These are phyloP conservation scores for Carcinoscorpius rotundicauda DNA, from an alignment of 1,140 invertebrate genomes.

Conservation along the genomic window DNA sequence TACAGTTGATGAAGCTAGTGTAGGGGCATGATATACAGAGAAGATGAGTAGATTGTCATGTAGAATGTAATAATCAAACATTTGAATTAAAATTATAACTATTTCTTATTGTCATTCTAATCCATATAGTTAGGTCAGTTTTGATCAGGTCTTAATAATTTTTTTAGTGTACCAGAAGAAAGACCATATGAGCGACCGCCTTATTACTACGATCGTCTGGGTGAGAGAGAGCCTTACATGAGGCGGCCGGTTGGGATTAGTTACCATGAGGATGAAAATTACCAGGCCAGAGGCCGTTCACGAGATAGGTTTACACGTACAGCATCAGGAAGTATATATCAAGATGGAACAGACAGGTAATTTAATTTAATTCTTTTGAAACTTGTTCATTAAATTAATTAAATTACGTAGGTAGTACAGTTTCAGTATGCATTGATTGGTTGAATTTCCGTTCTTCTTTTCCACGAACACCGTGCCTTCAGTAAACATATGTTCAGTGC, in stretches of 20 bases:
- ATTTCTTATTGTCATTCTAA: neutral
- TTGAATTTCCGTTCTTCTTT: neutral
- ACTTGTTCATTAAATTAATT: no score
- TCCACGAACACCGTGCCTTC: neutral
- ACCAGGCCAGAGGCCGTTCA: conserved; percentile 26
- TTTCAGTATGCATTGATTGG: neutral
- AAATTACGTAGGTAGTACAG: neutral
- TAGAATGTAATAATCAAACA: no score
- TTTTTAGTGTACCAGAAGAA: conserved; percentile 20
- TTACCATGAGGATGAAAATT: conserved; percentile 28
- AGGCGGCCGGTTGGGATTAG: conserved; percentile 24
- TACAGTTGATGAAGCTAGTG: no score
- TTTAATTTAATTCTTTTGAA: neutral
- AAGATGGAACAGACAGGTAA: conserved; percentile 18
- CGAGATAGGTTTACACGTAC: conserved; percentile 32
- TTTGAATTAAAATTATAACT: no score
- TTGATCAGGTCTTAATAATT: neutral
- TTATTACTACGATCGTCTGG: conserved; percentile 36
- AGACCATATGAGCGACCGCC: conserved; percentile 36
- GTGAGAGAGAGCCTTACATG: conserved; percentile 26
- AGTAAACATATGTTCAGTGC: no score
- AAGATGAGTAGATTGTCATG: no score
- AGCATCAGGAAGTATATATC: conserved; percentile 19
- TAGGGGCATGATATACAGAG: no score
- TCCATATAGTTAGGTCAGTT: neutral